Evolutionary conservation across 2,113 vertebrate species (phyloP), one percentile per base, ranked within the genome.

Genomic region (Lutjanus erythropterus): DNA sequence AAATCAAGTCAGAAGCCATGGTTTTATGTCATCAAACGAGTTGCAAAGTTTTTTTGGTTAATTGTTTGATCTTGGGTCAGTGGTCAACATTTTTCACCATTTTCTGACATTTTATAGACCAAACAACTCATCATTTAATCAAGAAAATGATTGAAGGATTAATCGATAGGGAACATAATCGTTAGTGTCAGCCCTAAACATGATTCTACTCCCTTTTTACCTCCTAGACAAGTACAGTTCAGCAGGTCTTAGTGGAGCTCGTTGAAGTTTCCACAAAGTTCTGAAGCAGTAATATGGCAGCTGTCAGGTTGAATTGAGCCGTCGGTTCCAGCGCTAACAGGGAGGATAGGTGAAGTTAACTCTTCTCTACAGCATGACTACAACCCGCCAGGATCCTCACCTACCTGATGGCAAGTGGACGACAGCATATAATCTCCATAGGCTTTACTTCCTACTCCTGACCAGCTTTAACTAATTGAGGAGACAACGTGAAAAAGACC

Each of bases 401-500:
- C 83, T 91, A 93, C 92, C 93, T 94, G 92, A 89, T 80, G 85
- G 90, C 83, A 88, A 94, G 88, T 90, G 92, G 93, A 91, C 90
- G 94, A 94, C 94, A 91, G 91, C 83, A 55, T 88, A 91, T 95
- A 95, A 96, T 95, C 95, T 95, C 67, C 79, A 69, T 11, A 42
- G 86, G 91, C 82, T 90, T 91, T 90, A 76, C 90, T 82, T 86
- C 83, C 78, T 80, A 65, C 89, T 88, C 89, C 87, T 91, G 89
- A 88, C 88, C 90, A 90, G 94, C 91, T 94, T 94, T 95, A 87
- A 87, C 89, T 95, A 95, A 95, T 96, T 93, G 92, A 93, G 92
- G 83, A 93, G 95, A 95, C 94, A 94, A 88, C 86, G 88, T 92
- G 92, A 91, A 93, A 90, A 88, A 94, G 85, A 94, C 72, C 88